Evolutionary conservation across 2,113 vertebrate genomes (phyloP).

Genomic region (Hippocampus comes): DNA sequence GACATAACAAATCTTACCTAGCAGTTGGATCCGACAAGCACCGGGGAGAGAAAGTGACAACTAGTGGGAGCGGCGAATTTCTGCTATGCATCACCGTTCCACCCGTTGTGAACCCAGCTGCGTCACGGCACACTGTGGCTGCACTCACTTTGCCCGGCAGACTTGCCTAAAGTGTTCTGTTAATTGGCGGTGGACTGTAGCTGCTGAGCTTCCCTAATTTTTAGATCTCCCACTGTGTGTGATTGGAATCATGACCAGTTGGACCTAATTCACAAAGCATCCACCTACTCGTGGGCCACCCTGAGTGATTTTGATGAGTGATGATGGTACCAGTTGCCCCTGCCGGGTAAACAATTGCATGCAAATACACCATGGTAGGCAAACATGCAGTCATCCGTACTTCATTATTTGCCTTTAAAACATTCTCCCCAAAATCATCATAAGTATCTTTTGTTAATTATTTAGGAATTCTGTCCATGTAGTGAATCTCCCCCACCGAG

Average conservation of each 20-base stretch:
- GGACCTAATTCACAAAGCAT: neutral
- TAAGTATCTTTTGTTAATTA: too few species aligned
- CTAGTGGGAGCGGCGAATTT: neutral
- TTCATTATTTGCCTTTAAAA: too few species aligned
- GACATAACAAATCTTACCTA: neutral
- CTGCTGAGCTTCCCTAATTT: neutral
- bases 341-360: too few species aligned
- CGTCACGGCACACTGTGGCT: neutral
- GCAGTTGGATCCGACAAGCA: neutral
- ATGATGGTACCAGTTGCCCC: neutral
- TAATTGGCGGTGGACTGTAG: neutral
- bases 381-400: too few species aligned
- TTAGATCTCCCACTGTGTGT: neutral
- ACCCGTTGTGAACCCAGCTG: neutral
- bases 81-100: neutral
- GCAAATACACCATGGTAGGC: too few species aligned
- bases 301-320: neutral
- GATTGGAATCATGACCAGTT: neutral
- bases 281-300: neutral
- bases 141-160: neutral
- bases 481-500: neutral
- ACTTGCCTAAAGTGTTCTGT: neutral
- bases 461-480: conserved; percentile 6
- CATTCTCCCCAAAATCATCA: too few species aligned
- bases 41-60: neutral